A percentile compares a stretch with the other conserved stretches of the same genome.
Conservation (phyloP, 1,140 invertebrate genomes). For the Drosophila busckii region DNA sequence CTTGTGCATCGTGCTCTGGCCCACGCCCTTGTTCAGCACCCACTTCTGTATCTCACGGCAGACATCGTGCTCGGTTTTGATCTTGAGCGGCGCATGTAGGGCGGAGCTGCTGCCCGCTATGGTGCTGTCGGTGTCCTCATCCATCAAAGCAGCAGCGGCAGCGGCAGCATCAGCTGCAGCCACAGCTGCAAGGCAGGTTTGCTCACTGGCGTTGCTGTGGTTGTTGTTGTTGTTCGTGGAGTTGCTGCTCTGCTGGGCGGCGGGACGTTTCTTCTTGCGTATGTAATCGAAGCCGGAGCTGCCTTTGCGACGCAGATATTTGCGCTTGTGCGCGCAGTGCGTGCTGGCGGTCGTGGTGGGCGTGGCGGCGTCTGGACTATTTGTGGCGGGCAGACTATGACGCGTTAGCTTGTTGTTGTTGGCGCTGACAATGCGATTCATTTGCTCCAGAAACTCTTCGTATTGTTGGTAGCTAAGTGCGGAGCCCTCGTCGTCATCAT, state of each 20-base stretch:
- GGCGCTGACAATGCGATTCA: slow-evolving; percentile 76
- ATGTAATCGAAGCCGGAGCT: slow-evolving; percentile 92
- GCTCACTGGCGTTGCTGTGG: slow-evolving; percentile 6
- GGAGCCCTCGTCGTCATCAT: slow-evolving; percentile 11
- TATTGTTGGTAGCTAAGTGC: slow-evolving; percentile 71
- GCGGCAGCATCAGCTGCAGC: slow-evolving; percentile 80
- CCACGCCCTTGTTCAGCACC: slow-evolving; percentile 95
- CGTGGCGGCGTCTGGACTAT: slow-evolving; percentile 45
- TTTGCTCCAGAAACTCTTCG: slow-evolving; percentile 72
- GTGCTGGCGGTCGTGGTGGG: not conserved
- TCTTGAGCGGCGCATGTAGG: slow-evolving; percentile 66
- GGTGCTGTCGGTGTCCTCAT: slow-evolving; percentile 65
- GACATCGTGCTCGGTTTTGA: slow-evolving; percentile 83
- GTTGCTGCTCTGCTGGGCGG: slow-evolving; percentile 41
- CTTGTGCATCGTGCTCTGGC: slow-evolving; percentile 93
- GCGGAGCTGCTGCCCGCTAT: slow-evolving; percentile 53
- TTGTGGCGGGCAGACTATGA: slow-evolving; percentile 8
- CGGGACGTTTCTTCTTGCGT: slow-evolving; percentile 88
- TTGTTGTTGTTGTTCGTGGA: not conserved
- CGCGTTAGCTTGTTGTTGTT: slow-evolving; percentile 79
- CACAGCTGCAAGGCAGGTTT: slow-evolving; percentile 79
- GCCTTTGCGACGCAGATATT: slow-evolving; percentile 82
- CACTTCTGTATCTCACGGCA: slow-evolving; percentile 92
- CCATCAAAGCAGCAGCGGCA: slow-evolving; percentile 42
- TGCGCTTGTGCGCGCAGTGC: slow-evolving; percentile 77